phyloP scores from a whole-genome alignment of 30 jellyfish, hydroid and myxozoan genomes.

The Phacellophora camtschatica region DNA sequence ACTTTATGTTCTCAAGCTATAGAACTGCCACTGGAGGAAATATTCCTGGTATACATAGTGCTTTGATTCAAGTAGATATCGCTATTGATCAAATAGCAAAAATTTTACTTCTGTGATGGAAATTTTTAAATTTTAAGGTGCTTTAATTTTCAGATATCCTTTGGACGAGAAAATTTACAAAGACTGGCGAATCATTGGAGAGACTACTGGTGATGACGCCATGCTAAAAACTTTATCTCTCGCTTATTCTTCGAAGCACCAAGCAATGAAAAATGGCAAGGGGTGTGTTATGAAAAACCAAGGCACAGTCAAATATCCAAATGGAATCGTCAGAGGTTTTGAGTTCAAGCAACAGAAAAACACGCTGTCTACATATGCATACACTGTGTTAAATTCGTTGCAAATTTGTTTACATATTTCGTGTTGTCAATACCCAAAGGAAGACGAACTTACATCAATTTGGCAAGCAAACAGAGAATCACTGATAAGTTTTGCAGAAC shows the following conservation, averaged over 20 bases:
- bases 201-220: slow-evolving; percentile 61
- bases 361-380: slow-evolving; percentile 67
- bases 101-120: no score
- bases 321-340: slow-evolving; percentile 57
- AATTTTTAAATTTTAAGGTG: no score
- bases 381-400: slow-evolving; percentile 58
- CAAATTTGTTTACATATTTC: slow-evolving; percentile 72
- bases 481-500: slow-evolving; percentile 66
- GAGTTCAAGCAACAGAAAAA: slow-evolving; percentile 58
- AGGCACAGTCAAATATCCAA: slow-evolving; percentile 1
- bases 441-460: slow-evolving; percentile 45
- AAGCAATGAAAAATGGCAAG: slow-evolving; percentile 41
- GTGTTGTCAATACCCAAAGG: slow-evolving; percentile 90
- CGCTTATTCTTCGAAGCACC: slow-evolving; percentile 42
- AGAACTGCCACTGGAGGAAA: no score
- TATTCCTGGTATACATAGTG: no score
- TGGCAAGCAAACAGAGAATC: slow-evolving; percentile 89
- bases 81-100: no score
- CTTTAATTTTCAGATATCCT: slow-evolving; percentile 82
- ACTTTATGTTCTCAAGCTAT: no score
- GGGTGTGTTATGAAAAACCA: slow-evolving; percentile 61
- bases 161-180: slow-evolving; percentile 44
- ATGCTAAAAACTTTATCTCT: slow-evolving; percentile 52
- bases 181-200: slow-evolving; percentile 37
- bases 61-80: no score